Evolutionary conservation across 2,797 vertebrate genomes (phyloP).

Genomic region (Mus minutoides): DNA sequence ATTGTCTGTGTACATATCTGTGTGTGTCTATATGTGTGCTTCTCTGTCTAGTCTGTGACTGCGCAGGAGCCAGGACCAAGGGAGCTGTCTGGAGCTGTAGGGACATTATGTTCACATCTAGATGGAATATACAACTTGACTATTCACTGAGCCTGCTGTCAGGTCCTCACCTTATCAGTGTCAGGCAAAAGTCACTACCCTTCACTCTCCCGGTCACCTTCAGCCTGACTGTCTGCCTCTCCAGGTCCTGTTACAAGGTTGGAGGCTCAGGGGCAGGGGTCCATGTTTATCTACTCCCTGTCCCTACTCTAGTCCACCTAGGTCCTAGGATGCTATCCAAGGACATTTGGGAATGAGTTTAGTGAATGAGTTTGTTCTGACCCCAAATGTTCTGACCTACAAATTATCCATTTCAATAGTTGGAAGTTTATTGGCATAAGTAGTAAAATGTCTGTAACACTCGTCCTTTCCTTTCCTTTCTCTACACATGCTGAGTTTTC

Average conservation of each 20-base stretch:
- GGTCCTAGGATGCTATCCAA: neutral
- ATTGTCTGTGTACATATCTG: neutral
- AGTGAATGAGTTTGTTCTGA: neutral
- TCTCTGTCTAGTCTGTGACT: neutral
- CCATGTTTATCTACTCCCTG: neutral
- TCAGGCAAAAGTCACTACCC: neutral
- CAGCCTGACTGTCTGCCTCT: neutral
- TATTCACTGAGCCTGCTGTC: too few species aligned
- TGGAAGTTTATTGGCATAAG: neutral
- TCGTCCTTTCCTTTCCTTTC: neutral
- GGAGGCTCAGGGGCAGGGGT: neutral
- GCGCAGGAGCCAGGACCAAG: neutral
- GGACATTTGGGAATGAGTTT: neutral
- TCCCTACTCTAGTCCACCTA: neutral
- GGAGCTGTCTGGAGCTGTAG: neutral
- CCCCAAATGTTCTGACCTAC: neutral
- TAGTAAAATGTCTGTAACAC: too few species aligned
- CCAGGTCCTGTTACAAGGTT: neutral
- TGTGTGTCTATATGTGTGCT: neutral
- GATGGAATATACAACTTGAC: accelerated
- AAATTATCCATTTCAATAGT: neutral
- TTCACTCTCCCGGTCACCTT: accelerated
- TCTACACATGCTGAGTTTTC: neutral
- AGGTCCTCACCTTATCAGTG: neutral
- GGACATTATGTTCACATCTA: neutral